Evolutionary conservation across 2,113 vertebrate genomes (phyloP).

Genomic region (Chrysochloris asiatica): DNA sequence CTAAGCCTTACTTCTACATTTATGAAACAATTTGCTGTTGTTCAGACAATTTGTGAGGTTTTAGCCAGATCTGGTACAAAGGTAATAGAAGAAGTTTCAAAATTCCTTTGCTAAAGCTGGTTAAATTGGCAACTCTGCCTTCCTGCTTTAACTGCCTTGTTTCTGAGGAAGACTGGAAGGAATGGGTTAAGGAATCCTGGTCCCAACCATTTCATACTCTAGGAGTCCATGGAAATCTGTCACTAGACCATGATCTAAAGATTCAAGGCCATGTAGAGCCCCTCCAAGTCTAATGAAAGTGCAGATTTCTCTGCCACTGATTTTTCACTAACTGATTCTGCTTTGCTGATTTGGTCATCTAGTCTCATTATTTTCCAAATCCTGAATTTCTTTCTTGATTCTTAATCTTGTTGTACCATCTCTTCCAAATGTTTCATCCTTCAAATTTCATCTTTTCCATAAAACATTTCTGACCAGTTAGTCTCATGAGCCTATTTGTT

Average conservation of each 20-base stretch:
- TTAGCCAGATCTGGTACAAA: conserved; percentile 20
- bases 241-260: neutral
- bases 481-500: neutral
- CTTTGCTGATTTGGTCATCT: neutral
- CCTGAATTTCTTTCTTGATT: neutral
- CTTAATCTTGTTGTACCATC: neutral
- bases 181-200: neutral
- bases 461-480: neutral
- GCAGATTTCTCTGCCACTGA: neutral
- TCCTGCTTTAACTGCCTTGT: neutral
- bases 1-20: neutral
- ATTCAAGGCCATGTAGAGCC: neutral
- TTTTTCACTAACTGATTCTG: neutral
- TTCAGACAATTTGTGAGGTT: conserved; percentile 36
- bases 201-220: neutral
- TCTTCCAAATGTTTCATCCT: neutral
- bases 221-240: neutral
- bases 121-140: neutral
- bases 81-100: neutral
- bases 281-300: neutral
- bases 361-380: neutral
- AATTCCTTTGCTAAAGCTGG: conserved; percentile 9
- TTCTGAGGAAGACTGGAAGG: conserved; percentile 37
- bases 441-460: neutral
- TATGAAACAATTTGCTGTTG: neutral